Conservation (phyloP, 2,888 invertebrate genomes). For the Gerosis bhagava region DNA sequence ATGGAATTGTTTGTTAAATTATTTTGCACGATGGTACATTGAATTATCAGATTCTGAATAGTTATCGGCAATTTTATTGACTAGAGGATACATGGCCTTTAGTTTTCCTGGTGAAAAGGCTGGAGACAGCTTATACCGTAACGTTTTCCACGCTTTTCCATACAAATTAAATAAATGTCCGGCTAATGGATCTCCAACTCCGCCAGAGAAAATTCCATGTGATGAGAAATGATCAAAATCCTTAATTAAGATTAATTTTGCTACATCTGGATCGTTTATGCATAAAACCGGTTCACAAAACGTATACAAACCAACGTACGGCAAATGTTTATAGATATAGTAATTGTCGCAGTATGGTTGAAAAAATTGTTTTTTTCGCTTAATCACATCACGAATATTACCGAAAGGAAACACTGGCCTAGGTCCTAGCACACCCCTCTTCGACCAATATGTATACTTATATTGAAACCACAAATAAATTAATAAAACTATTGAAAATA, state of each 20-base stretch:
- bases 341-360: slow-evolving; percentile 84
- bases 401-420: slow-evolving; percentile 85
- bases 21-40: no score
- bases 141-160: slow-evolving; percentile 83
- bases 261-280: slow-evolving; percentile 83
- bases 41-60: slow-evolving; percentile 67
- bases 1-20: no score
- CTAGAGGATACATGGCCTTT: slow-evolving; percentile 84
- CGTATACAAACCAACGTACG: slow-evolving; percentile 83
- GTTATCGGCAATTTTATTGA: slow-evolving; percentile 79
- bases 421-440: slow-evolving; percentile 78
- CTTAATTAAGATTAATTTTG: slow-evolving; percentile 81
- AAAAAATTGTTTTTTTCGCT: slow-evolving; percentile 81
- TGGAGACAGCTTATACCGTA: slow-evolving; percentile 84
- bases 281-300: slow-evolving; percentile 83
- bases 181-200: slow-evolving; percentile 82
- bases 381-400: slow-evolving; percentile 78
- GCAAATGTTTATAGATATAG: slow-evolving; percentile 69
- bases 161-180: slow-evolving; percentile 82
- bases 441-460: slow-evolving; percentile 82
- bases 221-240: slow-evolving; percentile 86
- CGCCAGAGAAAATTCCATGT: slow-evolving; percentile 84
- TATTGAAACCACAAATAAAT: slow-evolving; percentile 45
- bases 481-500: slow-evolving; percentile 41
- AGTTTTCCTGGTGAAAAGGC: slow-evolving; percentile 86